Evolutionary conservation across 2,888 invertebrate species (phyloP).

Genomic region (Lepidochrysops patricia): DNA sequence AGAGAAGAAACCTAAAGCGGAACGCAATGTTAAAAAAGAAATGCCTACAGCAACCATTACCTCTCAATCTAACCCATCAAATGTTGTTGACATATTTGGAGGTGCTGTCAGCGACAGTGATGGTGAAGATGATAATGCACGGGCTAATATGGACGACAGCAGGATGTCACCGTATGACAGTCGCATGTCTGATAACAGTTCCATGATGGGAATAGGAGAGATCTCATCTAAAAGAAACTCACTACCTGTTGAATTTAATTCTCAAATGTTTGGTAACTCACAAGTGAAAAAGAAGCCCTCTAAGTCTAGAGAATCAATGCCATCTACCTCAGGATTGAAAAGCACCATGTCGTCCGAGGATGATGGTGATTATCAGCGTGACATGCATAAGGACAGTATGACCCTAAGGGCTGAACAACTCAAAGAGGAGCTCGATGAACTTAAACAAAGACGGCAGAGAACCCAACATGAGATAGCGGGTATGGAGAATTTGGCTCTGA

Average conservation of each 20-base stretch:
- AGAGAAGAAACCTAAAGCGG: conserved; percentile 31
- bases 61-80: conserved; percentile 34
- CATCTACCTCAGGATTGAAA: conserved; percentile 4
- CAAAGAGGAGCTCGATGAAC: conserved; percentile 82
- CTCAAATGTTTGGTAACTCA: conserved; percentile 42
- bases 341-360: conserved; percentile 13
- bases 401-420: conserved; percentile 80
- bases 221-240: conserved; percentile 20
- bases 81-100: conserved; percentile 87
- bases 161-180: conserved; percentile 80
- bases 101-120: conserved; percentile 94
- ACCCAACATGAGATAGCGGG: conserved; percentile 89
- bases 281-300: not conserved
- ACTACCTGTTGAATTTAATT: conserved; percentile 48
- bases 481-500: conserved; percentile 90
- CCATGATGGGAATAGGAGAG: conserved; percentile 42
- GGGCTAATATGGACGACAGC: conserved; percentile 88
- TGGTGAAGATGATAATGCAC: conserved; percentile 83
- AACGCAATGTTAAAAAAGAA: conserved; percentile 39
- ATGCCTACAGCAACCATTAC: conserved; percentile 25
- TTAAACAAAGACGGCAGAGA: conserved; percentile 82
- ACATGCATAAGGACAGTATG: conserved; percentile 58
- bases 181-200: conserved; percentile 77
- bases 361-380: conserved; percentile 23
- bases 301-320: not conserved